phyloP scores from a whole-genome alignment of 1,140 invertebrate genomes.

The Amyelois transitella region DNA sequence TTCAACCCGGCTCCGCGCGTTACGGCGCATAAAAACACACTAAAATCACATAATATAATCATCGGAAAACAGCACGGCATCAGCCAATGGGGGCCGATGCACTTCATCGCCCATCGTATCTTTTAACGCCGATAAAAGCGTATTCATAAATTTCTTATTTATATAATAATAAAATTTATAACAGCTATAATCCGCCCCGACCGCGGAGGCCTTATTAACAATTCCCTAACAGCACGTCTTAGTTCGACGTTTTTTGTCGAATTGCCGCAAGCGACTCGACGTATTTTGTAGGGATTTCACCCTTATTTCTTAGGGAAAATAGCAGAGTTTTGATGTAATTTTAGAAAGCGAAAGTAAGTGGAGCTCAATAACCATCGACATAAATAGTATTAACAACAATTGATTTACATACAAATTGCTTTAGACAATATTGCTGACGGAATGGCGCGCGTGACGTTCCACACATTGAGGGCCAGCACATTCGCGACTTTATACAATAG shows the following conservation, averaged over 20 bases:
- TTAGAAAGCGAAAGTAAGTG: slow-evolving; percentile 47
- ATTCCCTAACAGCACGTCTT: slow-evolving; percentile 53
- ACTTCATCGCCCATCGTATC: slow-evolving; percentile 21
- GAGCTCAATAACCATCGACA: slow-evolving; percentile 70
- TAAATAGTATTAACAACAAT: slow-evolving; percentile 74
- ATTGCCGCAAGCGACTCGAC: slow-evolving; percentile 18
- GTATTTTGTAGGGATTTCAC: slow-evolving; percentile 4
- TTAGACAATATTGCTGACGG: slow-evolving; percentile 72
- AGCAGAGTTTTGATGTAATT: slow-evolving; percentile 16
- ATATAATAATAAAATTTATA: slow-evolving; percentile 64
- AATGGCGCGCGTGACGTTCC: slow-evolving; percentile 61
- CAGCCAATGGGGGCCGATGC: neutral
- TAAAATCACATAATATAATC: neutral
- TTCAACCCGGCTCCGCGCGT: slow-evolving; percentile 17
- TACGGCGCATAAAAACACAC: neutral
- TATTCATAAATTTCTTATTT: slow-evolving; percentile 56
- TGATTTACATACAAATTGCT: slow-evolving; percentile 74
- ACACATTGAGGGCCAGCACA: slow-evolving; percentile 25
- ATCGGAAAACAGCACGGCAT: neutral
- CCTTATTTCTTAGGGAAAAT: slow-evolving; percentile 13
- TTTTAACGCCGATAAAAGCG: slow-evolving; percentile 37
- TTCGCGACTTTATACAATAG: slow-evolving; percentile 20
- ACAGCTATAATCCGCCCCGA: slow-evolving; percentile 35
- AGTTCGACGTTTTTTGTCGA: slow-evolving; percentile 43
- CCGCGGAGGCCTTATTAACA: slow-evolving; percentile 47